Evolutionary conservation across 2,888 invertebrate species (phyloP), one percentile per base, ranked within the genome.

Genomic region (Pyrocoelia pectoralis): DNA sequence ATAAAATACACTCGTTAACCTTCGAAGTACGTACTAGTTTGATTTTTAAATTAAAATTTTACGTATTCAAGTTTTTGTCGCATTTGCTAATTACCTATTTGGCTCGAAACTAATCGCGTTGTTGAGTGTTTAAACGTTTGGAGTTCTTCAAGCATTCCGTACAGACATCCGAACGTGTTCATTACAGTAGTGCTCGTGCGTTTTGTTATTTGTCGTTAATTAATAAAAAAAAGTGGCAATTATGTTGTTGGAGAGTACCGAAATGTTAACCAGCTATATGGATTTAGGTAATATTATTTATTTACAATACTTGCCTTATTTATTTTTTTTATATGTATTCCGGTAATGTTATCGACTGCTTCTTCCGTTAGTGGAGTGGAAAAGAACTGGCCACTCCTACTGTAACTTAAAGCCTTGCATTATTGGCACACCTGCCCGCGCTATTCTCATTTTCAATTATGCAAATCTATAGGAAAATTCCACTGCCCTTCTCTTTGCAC

Each of bases 191-290:
- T 33, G 33, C 33, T 33, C 2, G 10, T 33, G 33, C 2, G 9
- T 33, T n/a, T 33, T 8, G 33, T 33, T 8, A n/a, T n/a, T 33
- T 2, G 3, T 41, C 14, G 14, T 3, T 2, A 46, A 46, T 10
- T 46, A 15, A 17, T 10, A 17, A 1, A 18, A 46, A 18, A 3
- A 17, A n/a, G 6, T 6, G 1, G 12, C 14, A 13, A 43, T 14
- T 13, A 46, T 46, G 46, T n/a, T 46, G 46, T 46, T 46, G 46
- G 46, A 46, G 14, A 46, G 46, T 46, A 46, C 46, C 17, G 46
- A 46, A 17, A 46, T 46, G 46, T 46, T 46, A 18, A 46, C 46
- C 46, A 46, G 46, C 17, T 46, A 46, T 18, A 46, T 17, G 8
- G 14, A 17, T 18, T 46, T 46, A 46, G 46, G 46, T 46, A 46